These are phyloP conservation scores for Phrynosoma platyrhinos DNA, from an alignment of 2,113 vertebrate genomes.

Conservation along the genomic window DNA sequence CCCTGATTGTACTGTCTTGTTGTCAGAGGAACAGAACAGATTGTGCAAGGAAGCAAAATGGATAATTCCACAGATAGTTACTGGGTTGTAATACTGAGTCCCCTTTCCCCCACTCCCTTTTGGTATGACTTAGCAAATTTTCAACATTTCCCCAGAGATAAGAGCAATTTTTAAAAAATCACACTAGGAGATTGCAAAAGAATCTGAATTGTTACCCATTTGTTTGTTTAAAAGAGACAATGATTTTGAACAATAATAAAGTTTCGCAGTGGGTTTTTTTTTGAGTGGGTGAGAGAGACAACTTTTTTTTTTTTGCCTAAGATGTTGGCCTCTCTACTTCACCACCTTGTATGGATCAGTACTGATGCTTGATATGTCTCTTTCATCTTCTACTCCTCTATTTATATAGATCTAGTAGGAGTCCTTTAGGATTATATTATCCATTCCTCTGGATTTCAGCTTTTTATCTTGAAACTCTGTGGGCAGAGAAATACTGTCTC, in stretches of 20 bases:
- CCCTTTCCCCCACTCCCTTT: neutral
- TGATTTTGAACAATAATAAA: neutral
- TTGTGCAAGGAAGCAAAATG: constrained; percentile 19
- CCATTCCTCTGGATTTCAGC: neutral
- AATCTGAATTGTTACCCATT: neutral
- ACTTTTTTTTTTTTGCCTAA: neutral
- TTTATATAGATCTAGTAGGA: neutral
- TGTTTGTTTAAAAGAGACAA: neutral
- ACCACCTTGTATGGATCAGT: too few relatives aligned
- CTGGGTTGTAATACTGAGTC: neutral
- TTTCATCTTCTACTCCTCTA: neutral
- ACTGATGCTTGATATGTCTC: neutral
- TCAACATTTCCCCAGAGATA: neutral
- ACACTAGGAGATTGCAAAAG: neutral
- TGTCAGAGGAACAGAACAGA: neutral
- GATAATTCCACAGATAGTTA: neutral
- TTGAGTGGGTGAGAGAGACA: neutral
- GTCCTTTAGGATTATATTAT: neutral
- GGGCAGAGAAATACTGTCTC: neutral
- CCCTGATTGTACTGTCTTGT: neutral
- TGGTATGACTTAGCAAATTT: neutral
- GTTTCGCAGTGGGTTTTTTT: neutral
- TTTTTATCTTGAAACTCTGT: neutral
- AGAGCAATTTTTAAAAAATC: neutral
- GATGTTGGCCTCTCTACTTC: neutral